Base-by-base conservation (phyloP, 2,888 invertebrate species). In the Portevinia maculata region DNA sequence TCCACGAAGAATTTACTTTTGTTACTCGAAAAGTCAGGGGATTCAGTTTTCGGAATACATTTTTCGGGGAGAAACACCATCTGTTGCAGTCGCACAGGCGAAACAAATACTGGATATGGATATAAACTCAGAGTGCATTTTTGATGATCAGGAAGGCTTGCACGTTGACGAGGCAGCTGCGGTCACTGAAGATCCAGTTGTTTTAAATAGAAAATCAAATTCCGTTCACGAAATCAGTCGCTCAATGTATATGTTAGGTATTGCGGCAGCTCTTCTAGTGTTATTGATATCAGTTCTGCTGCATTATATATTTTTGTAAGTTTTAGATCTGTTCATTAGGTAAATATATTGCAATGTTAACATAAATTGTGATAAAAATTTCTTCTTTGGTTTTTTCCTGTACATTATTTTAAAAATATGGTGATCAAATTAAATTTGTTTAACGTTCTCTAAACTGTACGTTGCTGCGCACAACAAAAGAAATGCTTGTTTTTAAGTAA, bases 51-150 rank as follows among this genome's bases (percentile, higher is more conserved):
- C 96, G 60, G 98, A 98, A 90, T 98, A 98, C 89, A 91, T 98
- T 64, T 98, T 98, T 88, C 97, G 97, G 21, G 98, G 97, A 0
- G 98, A 98, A 91, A 95, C 95, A 0, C 93, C 95, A 0, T 94
- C 94, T 8, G 97, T 98, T 87, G 96, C 96, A 0, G 92, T 96
- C 44, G 92, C 95, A 39, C 95, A 97, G 1, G 93, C 97, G 5
- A 93, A 95, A 86, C 97, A 98, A 88, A 92, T 98, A 64, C 91
- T 98, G 11, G 97, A 96, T 88, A 90, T 97, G 48, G 92, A 94
- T 85, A 93, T 97, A 60, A 92, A 93, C 11, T 94, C 94, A 86
- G 93, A 93, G 6, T 93, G 94, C 85, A 93, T 95, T 9, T 92
- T 95, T 52, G 93, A 94, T 84, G 94, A 96, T 86, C 91, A 95